A percentile compares a stretch with the other conserved stretches of the same genome.
These are phyloP conservation scores for Eupleurogrammus muticus DNA, from an alignment of 2,797 vertebrate genomes.

Conservation along the genomic window DNA sequence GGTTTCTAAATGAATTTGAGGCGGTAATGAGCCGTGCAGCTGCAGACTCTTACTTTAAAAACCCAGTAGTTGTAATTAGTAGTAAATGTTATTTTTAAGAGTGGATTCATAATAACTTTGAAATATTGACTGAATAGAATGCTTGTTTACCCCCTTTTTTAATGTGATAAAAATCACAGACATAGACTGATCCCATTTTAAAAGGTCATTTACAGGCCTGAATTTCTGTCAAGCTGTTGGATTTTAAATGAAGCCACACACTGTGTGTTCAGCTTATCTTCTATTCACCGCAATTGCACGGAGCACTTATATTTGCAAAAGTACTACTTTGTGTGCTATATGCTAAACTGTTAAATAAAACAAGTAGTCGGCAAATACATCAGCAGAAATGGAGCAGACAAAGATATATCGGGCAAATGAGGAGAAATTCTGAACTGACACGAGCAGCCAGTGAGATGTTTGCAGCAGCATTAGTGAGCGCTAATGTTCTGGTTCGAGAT, in stretches of 20 bases:
- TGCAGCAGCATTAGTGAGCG: too few species aligned
- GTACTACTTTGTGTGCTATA: neutral
- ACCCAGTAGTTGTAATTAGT: neutral
- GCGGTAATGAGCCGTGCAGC: neutral
- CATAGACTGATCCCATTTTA: neutral
- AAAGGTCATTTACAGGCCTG: constrained; percentile 11
- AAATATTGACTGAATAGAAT: neutral
- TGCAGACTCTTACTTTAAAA: neutral
- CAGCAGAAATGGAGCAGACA: neutral
- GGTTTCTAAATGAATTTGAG: neutral
- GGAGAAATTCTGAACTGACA: neutral
- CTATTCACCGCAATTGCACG: neutral
- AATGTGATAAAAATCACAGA: neutral
- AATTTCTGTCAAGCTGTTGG: neutral
- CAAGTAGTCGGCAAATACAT: neutral
- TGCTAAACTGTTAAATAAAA: neutral
- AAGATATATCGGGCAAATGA: neutral
- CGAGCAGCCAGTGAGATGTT: neutral
- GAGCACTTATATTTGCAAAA: neutral
- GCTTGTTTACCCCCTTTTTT: too few species aligned
- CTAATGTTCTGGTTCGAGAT: too few species aligned
- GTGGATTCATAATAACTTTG: neutral
- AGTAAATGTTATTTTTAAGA: neutral
- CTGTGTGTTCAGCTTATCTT: constrained; percentile 8
- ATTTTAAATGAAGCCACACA: neutral